Evolutionary conservation across 1,140 invertebrate genomes (phyloP).

Genomic region (Triops cancriformis): DNA sequence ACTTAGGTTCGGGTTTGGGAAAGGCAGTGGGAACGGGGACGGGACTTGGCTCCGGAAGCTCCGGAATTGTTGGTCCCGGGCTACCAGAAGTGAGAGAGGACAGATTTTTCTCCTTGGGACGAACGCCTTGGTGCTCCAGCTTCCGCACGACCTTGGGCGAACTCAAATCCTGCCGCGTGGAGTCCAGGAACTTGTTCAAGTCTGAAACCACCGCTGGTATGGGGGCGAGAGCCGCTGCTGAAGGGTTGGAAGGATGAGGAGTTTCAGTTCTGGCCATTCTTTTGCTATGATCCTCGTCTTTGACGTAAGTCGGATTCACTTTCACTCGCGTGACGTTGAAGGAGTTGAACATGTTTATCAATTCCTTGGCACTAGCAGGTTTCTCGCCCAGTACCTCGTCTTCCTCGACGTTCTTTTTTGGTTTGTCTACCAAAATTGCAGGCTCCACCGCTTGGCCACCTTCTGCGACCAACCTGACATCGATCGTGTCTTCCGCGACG

Average conservation of each 20-base stretch:
- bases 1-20: neutral
- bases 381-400: conserved; percentile 27
- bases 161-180: conserved; percentile 15
- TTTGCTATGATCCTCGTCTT: neutral
- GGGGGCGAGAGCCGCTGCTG: neutral
- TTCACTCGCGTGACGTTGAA: conserved; percentile 41
- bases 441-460: neutral
- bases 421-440: conserved; percentile 2
- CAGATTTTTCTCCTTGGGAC: neutral
- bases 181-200: conserved; percentile 17
- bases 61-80: neutral
- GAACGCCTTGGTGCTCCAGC: neutral
- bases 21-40: neutral
- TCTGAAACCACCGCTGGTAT: conserved; percentile 16
- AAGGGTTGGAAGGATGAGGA: neutral
- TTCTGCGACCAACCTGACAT: conserved; percentile 18
- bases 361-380: conserved; percentile 42
- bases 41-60: neutral
- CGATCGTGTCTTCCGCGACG: neutral
- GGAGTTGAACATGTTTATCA: conserved; percentile 56
- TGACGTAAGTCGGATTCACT: conserved; percentile 16
- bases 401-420: conserved; percentile 24
- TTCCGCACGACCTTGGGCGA: conserved; percentile 7
- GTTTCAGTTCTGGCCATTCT: neutral
- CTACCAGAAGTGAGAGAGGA: neutral